Evolutionary conservation across 1,140 invertebrate genomes (phyloP).

Genomic region (Drosophila nikananu): DNA sequence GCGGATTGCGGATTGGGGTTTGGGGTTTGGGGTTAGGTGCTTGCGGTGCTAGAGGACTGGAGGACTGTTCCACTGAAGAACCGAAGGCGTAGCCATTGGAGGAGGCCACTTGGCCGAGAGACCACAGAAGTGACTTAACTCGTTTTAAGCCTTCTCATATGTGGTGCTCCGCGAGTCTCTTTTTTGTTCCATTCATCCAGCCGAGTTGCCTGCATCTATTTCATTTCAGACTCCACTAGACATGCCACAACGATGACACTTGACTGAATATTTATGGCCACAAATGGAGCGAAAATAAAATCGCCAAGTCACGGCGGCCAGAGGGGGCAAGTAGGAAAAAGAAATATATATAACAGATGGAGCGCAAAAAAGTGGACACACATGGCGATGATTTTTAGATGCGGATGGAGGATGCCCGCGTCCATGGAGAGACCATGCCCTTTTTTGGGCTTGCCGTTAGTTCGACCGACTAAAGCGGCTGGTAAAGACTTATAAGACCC

Average conservation of each 20-base stretch:
- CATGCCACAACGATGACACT: slow-evolving; percentile 80
- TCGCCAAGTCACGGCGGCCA: slow-evolving; percentile 77
- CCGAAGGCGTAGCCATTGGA: slow-evolving; percentile 30
- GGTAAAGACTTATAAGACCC: slow-evolving; percentile 14
- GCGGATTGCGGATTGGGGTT: slow-evolving; percentile 25
- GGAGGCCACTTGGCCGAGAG: slow-evolving; percentile 72
- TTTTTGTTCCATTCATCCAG: background rate
- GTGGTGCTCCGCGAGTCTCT: slow-evolving; percentile 20
- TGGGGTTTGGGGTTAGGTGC: background rate
- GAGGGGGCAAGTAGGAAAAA: slow-evolving; percentile 4
- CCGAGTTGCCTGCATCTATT: slow-evolving; percentile 65
- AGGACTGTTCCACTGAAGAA: slow-evolving; percentile 1
- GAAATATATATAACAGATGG: slow-evolving; percentile 21
- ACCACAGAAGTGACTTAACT: slow-evolving; percentile 83
- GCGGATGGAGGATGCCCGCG: slow-evolving; percentile 28
- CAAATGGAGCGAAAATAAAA: slow-evolving; percentile 84
- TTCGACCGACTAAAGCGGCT: slow-evolving; percentile 50
- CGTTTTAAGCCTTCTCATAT: slow-evolving; percentile 75
- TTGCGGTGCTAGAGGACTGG: slow-evolving; percentile 9
- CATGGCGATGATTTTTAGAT: slow-evolving; percentile 59
- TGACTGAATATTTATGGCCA: slow-evolving; percentile 83
- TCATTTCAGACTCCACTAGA: slow-evolving; percentile 81
- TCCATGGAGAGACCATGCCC: slow-evolving; percentile 57
- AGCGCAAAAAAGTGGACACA: slow-evolving; percentile 57
- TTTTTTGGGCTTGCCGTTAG: slow-evolving; percentile 75